These are phyloP conservation scores for Panonychus citri DNA, from an alignment of 1,140 invertebrate genomes.

Conservation along the genomic window DNA sequence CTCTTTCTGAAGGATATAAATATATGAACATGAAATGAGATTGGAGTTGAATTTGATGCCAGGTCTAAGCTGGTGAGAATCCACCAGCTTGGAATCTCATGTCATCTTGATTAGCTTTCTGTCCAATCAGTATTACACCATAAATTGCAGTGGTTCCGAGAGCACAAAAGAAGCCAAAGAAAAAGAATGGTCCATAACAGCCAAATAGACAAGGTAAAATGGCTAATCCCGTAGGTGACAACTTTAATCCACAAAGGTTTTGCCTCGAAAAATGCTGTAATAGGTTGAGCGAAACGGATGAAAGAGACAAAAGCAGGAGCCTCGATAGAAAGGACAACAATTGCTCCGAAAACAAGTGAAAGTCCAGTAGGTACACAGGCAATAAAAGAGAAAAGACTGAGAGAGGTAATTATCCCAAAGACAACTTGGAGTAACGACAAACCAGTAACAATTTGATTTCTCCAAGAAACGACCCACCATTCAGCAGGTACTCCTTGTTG, in stretches of 20 bases:
- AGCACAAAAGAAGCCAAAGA: constrained; percentile 8
- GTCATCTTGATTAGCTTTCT: constrained; percentile 5
- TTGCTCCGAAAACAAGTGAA: not conserved
- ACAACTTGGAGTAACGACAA: constrained; percentile 4
- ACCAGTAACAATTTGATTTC: constrained; percentile 6
- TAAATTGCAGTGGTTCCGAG: constrained; percentile 7
- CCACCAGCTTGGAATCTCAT: constrained; percentile 11
- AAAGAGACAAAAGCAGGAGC: constrained; percentile 10
- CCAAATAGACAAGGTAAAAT: constrained; percentile 7
- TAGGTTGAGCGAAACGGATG: constrained; percentile 6
- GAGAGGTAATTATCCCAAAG: constrained; percentile 7
- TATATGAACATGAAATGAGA: no score
- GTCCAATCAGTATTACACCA: constrained; percentile 5
- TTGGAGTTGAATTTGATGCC: no score
- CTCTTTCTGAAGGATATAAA: no score
- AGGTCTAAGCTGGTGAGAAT: no score
- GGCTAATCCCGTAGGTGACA: constrained; percentile 8
- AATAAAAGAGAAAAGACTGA: not conserved
- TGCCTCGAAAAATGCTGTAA: constrained; percentile 7
- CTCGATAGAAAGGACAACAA: constrained; percentile 10
- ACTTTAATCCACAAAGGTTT: constrained; percentile 12
- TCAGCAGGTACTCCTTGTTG: no score
- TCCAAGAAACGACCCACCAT: constrained; percentile 11
- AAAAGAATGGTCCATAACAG: constrained; percentile 6
- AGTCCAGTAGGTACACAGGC: no score